These are phyloP conservation scores for Drosophila mojavensis DNA, from an alignment of 1,140 invertebrate species.

Conservation along the genomic window DNA sequence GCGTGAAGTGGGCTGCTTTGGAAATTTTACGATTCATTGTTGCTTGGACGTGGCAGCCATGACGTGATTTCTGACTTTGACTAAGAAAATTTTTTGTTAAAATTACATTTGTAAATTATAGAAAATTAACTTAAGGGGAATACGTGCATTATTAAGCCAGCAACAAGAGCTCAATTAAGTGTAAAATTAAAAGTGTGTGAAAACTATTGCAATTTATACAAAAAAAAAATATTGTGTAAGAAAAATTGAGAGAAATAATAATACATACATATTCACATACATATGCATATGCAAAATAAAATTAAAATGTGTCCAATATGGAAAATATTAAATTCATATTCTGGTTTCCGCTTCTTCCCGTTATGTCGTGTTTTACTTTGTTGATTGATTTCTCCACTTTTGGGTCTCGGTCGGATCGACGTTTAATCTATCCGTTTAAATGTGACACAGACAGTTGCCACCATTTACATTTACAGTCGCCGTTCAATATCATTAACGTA, in stretches of 20 bases:
- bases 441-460: constrained; percentile 38
- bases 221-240: constrained; percentile 74
- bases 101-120: constrained; percentile 71
- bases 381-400: constrained; percentile 80
- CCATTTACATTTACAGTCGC: constrained; percentile 46
- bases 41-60: constrained; percentile 84
- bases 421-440: constrained; percentile 39
- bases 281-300: constrained; percentile 12
- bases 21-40: constrained; percentile 81
- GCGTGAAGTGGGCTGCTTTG: constrained; percentile 49
- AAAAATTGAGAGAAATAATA: constrained; percentile 48
- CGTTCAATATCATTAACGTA: constrained; percentile 53
- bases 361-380: constrained; percentile 38
- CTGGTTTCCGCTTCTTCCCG: constrained; percentile 56
- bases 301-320: constrained; percentile 63
- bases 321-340: constrained; percentile 59
- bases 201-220: constrained; percentile 60
- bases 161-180: constrained; percentile 67
- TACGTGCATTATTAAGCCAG: constrained; percentile 73
- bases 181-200: constrained; percentile 59
- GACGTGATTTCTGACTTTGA: constrained; percentile 82
- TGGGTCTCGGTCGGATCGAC: constrained; percentile 45
- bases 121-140: constrained; percentile 69
- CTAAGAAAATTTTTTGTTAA: constrained; percentile 75
- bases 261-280: constrained; percentile 38